Percentiles rank a stretch among this genome's conserved stretches.
Evolutionary conservation across 2,888 invertebrate genomes (phyloP).

Genomic region (Eristalis intricaria): DNA sequence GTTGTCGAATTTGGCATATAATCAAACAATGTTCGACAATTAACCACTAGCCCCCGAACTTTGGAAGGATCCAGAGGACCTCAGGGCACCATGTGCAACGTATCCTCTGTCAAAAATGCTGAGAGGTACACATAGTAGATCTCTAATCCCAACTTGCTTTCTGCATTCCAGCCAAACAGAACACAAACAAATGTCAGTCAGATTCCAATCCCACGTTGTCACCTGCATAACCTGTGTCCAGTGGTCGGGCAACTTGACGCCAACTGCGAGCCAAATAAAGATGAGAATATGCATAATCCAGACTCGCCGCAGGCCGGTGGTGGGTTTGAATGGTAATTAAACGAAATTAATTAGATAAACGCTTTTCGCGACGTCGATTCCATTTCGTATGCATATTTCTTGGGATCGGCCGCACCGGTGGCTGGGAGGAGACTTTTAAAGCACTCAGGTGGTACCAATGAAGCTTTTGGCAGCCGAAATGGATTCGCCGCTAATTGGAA

Average conservation of each 20-base stretch:
- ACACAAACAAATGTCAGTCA: neutral
- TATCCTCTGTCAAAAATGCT: no score
- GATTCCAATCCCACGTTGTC: neutral
- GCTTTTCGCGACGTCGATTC: neutral
- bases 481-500: neutral
- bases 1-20: no score
- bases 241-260: neutral
- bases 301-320: neutral
- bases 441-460: neutral
- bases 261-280: neutral
- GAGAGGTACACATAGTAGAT: no score
- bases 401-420: neutral
- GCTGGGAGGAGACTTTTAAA: neutral
- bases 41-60: no score
- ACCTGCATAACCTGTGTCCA: neutral
- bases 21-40: no score
- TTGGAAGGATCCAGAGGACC: no score
- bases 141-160: no score
- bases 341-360: constrained; percentile 5
- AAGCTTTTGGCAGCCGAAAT: neutral
- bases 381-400: constrained; percentile 3
- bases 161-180: neutral
- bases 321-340: neutral
- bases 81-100: no score
- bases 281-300: neutral